A percentile compares a stretch with the other conserved stretches of the same genome.
phyloP scores from a whole-genome alignment of 2,888 invertebrate genomes.

The Xylota sylvarum region DNA sequence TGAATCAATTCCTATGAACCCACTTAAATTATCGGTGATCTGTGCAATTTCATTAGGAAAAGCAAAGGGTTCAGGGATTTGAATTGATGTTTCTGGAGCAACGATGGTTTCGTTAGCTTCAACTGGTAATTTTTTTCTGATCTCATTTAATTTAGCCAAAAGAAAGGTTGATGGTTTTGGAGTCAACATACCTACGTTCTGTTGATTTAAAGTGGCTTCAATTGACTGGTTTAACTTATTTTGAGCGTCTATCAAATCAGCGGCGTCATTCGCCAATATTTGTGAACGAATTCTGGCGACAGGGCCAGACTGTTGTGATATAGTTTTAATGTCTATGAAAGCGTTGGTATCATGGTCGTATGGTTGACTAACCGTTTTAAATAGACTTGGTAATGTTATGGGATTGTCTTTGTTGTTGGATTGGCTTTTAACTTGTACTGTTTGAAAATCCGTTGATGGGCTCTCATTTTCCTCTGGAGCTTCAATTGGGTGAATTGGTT shows the following conservation, averaged over 20 bases:
- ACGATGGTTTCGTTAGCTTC: not conserved
- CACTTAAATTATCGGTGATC: not conserved
- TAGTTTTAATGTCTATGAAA: not conserved
- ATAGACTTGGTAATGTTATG: not conserved
- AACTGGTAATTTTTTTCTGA: not conserved
- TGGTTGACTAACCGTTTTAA: not conserved
- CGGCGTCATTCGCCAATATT: not conserved
- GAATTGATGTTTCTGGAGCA: no score
- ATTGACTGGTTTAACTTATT: slow-evolving; percentile 6
- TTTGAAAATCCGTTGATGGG: no score
- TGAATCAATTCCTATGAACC: not conserved
- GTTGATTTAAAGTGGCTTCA: slow-evolving; percentile 13
- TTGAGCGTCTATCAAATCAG: slow-evolving; percentile 4
- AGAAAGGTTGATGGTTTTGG: slow-evolving; percentile 14
- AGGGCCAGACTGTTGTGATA: not conserved
- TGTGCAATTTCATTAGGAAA: no score
- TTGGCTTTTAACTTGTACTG: no score
- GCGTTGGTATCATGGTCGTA: not conserved
- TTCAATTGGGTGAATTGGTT: no score
- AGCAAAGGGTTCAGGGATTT: no score
- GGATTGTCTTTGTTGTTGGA: no score
- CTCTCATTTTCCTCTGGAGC: no score
- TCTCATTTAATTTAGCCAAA: slow-evolving; percentile 32
- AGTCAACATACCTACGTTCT: not conserved
- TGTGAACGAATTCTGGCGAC: not conserved